Evolutionary conservation across 1,140 invertebrate species (phyloP).

Genomic region (Ladona fulva): DNA sequence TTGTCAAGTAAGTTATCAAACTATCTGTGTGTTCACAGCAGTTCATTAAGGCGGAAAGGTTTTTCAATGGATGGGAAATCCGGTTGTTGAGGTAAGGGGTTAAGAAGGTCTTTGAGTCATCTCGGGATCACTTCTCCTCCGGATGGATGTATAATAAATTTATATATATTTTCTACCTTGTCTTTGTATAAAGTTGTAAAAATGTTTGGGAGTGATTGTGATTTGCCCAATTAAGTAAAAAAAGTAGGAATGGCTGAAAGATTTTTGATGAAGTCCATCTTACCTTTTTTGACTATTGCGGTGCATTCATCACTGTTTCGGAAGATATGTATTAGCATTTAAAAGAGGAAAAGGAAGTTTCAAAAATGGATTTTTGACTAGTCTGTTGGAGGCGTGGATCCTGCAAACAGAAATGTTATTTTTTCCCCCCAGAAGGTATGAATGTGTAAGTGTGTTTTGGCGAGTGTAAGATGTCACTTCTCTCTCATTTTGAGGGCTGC

Average conservation of each 20-base stretch:
- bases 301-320: not conserved
- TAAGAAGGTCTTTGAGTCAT: too few relatives aligned
- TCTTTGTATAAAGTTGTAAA: constrained; percentile 10
- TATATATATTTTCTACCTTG: constrained; percentile 10
- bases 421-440: not conserved
- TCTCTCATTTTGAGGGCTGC: not conserved
- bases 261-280: not conserved
- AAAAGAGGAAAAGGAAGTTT: not conserved
- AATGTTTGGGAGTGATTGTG: not conserved
- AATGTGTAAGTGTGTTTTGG: not conserved
- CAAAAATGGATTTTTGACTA: not conserved
- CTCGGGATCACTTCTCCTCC: not conserved
- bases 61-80: constrained; percentile 1
- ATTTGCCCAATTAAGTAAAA: not conserved
- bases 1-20: constrained; percentile 2
- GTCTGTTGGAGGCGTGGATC: not conserved
- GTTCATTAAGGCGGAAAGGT: not conserved
- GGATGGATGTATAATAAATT: not conserved
- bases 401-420: not conserved
- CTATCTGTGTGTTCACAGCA: not conserved
- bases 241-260: not conserved
- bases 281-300: not conserved
- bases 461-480: not conserved
- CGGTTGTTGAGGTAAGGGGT: not conserved
- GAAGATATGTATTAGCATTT: not conserved